A percentile compares a stretch with the other conserved stretches of the same genome.
Conservation (phyloP, 2,888 invertebrate species). For the Aromia moschata region DNA sequence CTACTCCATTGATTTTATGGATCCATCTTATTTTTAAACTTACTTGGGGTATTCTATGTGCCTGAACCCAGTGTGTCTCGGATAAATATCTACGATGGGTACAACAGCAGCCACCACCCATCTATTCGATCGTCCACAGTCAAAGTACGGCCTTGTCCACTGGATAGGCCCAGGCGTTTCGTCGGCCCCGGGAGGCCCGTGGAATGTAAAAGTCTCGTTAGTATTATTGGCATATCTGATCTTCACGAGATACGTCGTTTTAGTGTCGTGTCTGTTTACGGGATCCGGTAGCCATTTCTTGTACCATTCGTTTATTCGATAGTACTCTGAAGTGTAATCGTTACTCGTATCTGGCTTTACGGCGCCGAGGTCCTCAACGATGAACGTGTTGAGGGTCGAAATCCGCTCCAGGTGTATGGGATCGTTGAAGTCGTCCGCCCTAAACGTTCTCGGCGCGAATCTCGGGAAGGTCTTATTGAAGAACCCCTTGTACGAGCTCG, state of each 20-base stretch:
- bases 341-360: constrained; percentile 77
- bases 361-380: constrained; percentile 86
- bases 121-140: constrained; percentile 93
- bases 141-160: constrained; percentile 95
- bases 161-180: constrained; percentile 92
- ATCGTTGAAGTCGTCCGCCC: constrained; percentile 94
- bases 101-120: constrained; percentile 95
- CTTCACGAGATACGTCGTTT: constrained; percentile 87
- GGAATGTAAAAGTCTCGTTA: constrained; percentile 96
- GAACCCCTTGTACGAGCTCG: constrained; percentile 93
- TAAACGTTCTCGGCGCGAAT: constrained; percentile 92
- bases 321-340: constrained; percentile 92
- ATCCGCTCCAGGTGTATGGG: constrained; percentile 94
- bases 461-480: constrained; percentile 93
- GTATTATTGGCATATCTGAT: constrained; percentile 94
- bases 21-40: no score
- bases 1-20: no score
- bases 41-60: constrained; percentile 94
- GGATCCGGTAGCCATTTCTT: constrained; percentile 90
- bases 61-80: constrained; percentile 90
- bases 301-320: constrained; percentile 95
- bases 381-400: constrained; percentile 93
- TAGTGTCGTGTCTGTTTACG: constrained; percentile 84
- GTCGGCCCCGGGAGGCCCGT: constrained; percentile 91
- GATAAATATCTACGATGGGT: constrained; percentile 95